These are phyloP conservation scores for Speoplatyrhinus poulsoni DNA, from an alignment of 2,113 vertebrate genomes.

Conservation along the genomic window DNA sequence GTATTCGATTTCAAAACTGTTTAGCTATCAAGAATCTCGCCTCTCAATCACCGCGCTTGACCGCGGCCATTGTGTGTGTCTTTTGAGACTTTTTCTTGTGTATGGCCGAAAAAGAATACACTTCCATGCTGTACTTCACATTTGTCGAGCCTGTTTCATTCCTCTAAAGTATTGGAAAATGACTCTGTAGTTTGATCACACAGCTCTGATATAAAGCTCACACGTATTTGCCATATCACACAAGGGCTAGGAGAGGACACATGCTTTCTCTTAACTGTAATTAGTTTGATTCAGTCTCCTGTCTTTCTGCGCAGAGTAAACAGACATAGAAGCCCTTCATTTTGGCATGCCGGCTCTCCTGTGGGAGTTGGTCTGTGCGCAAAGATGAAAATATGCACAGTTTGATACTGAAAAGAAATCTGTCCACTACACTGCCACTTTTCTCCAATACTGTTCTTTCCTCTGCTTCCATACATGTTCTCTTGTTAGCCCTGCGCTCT, in stretches of 20 bases:
- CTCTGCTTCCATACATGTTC: conserved; percentile 55
- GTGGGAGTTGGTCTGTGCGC: conserved; percentile 60
- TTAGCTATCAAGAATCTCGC: conserved; percentile 18
- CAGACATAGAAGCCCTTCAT: conserved; percentile 61
- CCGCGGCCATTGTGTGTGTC: conserved; percentile 9
- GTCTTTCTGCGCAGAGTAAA: conserved; percentile 56
- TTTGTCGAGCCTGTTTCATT: conserved; percentile 26
- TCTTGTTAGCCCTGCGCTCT: conserved; percentile 50
- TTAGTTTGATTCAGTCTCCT: conserved; percentile 59
- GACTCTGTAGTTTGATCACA: conserved; percentile 18
- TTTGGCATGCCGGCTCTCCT: conserved; percentile 64
- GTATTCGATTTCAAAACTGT: conserved; percentile 27
- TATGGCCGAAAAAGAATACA: not conserved
- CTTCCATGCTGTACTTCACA: not conserved
- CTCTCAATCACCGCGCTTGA: conserved; percentile 16
- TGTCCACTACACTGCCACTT: conserved; percentile 47
- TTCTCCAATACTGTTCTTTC: conserved; percentile 22
- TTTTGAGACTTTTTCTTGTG: conserved; percentile 1
- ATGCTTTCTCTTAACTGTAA: conserved; percentile 53
- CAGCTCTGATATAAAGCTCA: conserved; percentile 22
- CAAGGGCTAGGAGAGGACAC: conserved; percentile 40
- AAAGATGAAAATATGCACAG: conserved; percentile 66
- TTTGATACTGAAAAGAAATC: conserved; percentile 57
- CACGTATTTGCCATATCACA: conserved; percentile 22
- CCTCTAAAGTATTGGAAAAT: conserved; percentile 27